phyloP scores from a whole-genome alignment of 2,888 invertebrate species.

The Punctoribates punctum region DNA sequence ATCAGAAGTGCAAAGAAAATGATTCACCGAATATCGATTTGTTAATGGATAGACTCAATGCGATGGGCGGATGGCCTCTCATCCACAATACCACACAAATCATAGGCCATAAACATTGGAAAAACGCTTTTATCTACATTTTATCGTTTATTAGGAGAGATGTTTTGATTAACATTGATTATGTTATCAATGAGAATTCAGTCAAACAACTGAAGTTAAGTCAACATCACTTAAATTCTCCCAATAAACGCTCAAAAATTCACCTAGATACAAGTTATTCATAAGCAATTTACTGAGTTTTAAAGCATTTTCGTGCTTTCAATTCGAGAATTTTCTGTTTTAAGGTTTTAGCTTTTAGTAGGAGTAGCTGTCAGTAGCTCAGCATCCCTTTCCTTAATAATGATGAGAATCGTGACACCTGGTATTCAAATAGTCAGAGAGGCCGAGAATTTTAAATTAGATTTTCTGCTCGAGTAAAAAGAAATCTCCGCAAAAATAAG shows the following conservation, averaged over 20 bases:
- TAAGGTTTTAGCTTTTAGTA: too few species aligned
- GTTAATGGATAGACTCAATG: not conserved
- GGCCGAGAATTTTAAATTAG: too few species aligned
- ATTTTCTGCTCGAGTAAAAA: too few species aligned
- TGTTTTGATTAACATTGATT: slow-evolving; percentile 37
- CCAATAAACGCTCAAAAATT: not conserved
- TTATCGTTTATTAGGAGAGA: slow-evolving; percentile 26
- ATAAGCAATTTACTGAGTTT: too few species aligned
- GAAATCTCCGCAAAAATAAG: too few species aligned
- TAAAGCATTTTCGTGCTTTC: too few species aligned
- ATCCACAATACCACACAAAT: not conserved
- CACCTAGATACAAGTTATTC: not conserved
- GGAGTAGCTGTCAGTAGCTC: too few species aligned
- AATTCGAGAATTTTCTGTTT: too few species aligned
- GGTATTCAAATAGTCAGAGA: too few species aligned
- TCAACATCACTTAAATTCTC: not conserved
- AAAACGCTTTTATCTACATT: slow-evolving; percentile 9
- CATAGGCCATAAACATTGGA: slow-evolving; percentile 18
- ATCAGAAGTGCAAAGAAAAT: slow-evolving; percentile 33
- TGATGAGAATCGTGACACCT: too few species aligned
- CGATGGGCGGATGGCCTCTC: slow-evolving; percentile 41
- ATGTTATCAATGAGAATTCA: slow-evolving; percentile 30
- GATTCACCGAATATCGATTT: slow-evolving; percentile 25
- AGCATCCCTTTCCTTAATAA: too few species aligned
- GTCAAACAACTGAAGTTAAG: slow-evolving; percentile 40